phyloP scores from a whole-genome alignment of 1,140 invertebrate genomes.

The Drosophila nigrodunni region DNA sequence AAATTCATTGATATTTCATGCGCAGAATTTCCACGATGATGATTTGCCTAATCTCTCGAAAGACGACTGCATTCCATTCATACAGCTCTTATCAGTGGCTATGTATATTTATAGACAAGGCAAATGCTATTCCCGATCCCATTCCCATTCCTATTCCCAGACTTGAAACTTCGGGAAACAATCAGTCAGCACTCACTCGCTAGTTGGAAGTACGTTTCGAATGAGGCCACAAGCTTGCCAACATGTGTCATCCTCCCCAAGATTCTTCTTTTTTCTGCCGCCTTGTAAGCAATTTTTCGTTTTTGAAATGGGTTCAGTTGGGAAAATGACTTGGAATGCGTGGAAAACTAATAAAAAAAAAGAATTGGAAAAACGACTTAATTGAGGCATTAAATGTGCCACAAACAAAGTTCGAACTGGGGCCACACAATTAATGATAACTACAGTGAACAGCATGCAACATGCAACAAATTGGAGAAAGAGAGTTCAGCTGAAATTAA shows the following conservation, averaged over 20 bases:
- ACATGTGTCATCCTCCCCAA: slow-evolving; percentile 8
- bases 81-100: slow-evolving; percentile 22
- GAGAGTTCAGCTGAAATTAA: slow-evolving; percentile 7
- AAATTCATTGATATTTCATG: slow-evolving; percentile 32
- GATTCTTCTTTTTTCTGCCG: neutral
- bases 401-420: slow-evolving; percentile 13
- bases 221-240: slow-evolving; percentile 14
- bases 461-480: neutral
- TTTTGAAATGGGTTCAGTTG: slow-evolving; percentile 19
- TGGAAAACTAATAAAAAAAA: slow-evolving; percentile 54
- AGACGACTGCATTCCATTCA: slow-evolving; percentile 23
- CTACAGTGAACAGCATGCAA: slow-evolving; percentile 41
- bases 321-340: slow-evolving; percentile 34
- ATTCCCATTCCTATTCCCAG: neutral
- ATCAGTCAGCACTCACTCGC: slow-evolving; percentile 28
- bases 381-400: slow-evolving; percentile 56
- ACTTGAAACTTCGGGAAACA: slow-evolving; percentile 20
- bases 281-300: neutral
- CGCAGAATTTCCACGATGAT: neutral
- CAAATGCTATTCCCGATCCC: neutral
- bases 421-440: slow-evolving; percentile 47
- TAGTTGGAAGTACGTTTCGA: neutral
- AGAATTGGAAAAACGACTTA: slow-evolving; percentile 40
- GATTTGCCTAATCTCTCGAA: slow-evolving; percentile 12
- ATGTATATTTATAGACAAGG: slow-evolving; percentile 30